Conservation (phyloP, 2,888 invertebrate genomes). For the Acheta domesticus region DNA sequence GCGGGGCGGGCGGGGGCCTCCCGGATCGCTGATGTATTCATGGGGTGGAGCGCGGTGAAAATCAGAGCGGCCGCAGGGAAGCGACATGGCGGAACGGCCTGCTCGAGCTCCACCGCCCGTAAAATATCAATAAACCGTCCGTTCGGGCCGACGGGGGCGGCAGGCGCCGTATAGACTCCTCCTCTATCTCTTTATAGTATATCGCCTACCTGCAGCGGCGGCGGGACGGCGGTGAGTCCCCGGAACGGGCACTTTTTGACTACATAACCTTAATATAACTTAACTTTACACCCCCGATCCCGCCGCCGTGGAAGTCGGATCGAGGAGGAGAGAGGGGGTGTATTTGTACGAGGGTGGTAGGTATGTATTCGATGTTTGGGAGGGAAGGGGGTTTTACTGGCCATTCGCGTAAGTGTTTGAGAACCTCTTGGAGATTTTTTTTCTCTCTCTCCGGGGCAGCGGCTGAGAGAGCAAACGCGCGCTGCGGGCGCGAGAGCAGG, state of each 20-base stretch:
- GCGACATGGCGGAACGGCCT: conserved; percentile 5
- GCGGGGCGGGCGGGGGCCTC: neutral
- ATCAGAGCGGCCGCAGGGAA: neutral
- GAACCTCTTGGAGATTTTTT: neutral
- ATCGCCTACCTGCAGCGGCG: neutral
- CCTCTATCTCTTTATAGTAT: neutral
- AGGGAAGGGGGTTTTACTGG: neutral
- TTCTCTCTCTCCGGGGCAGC: neutral
- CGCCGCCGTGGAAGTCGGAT: neutral
- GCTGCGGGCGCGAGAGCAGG: neutral
- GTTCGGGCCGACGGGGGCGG: neutral
- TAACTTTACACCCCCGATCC: conserved; percentile 8
- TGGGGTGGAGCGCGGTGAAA: neutral
- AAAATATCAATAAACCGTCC: conserved; percentile 18
- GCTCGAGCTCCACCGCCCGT: neutral
- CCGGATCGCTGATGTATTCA: neutral
- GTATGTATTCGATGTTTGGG: neutral
- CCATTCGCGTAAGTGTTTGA: conserved; percentile 1
- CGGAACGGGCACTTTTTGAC: conserved; percentile 1
- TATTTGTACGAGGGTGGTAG: neutral
- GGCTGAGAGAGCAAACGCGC: neutral
- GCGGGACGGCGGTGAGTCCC: neutral
- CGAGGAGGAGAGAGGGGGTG: neutral
- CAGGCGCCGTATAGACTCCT: neutral
- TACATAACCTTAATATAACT: conserved; percentile 18